Percentiles rank a stretch among this genome's conserved stretches.
These are phyloP conservation scores for Myotis davidii DNA, from an alignment of 2,113 vertebrate genomes.

Conservation along the genomic window DNA sequence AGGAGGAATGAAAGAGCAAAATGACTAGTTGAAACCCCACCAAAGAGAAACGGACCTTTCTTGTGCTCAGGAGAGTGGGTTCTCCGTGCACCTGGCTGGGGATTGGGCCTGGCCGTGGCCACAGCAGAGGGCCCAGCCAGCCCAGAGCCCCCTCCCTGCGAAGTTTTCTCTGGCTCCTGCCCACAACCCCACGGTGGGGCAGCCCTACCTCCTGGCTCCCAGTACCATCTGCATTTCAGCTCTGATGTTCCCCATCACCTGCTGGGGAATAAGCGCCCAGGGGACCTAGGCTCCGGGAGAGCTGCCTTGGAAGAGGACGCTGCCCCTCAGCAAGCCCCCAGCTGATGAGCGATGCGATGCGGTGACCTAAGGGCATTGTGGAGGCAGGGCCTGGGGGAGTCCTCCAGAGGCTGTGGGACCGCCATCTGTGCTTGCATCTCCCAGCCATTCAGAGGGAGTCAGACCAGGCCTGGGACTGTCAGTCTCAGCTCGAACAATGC, in stretches of 20 bases:
- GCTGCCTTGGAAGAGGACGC: not conserved
- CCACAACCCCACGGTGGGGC: conserved; percentile 40
- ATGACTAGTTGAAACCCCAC: not conserved
- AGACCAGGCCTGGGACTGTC: not conserved
- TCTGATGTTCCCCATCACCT: not conserved
- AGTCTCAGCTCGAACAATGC: not conserved
- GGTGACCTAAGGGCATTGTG: not conserved
- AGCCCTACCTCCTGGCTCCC: conserved; percentile 59
- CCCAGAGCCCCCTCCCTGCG: not conserved
- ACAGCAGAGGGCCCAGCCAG: not conserved
- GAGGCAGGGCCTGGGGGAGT: not conserved
- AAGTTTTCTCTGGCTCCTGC: conserved; percentile 71
- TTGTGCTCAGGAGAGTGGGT: conserved; percentile 59
- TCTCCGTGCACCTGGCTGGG: conserved; percentile 50
- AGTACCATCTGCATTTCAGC: conserved; percentile 66
- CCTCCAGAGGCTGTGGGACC: not conserved
- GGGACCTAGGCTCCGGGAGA: not conserved
- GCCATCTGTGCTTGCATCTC: not conserved
- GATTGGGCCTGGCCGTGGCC: not conserved
- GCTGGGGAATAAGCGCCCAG: conserved; percentile 43
- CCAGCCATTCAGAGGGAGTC: not conserved
- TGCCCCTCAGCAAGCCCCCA: not conserved
- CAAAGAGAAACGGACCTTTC: conserved; percentile 40
- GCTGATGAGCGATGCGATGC: not conserved
- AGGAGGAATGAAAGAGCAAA: conserved; percentile 56